Evolutionary conservation across 2,888 invertebrate genomes (phyloP).

Genomic region (Scrobipalpa atriplicella): DNA sequence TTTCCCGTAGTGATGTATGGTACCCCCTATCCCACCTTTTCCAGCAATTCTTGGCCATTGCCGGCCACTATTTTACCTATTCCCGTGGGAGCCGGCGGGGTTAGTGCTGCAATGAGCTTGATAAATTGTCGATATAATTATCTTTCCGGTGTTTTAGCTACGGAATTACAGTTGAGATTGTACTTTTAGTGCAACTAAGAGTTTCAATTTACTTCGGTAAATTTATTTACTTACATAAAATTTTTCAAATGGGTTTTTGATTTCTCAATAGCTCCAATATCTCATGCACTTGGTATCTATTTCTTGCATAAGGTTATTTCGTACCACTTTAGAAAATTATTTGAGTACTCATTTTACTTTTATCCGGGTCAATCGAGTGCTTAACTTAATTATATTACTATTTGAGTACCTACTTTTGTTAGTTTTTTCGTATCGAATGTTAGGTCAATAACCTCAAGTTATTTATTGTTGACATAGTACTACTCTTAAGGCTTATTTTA

Average conservation of each 20-base stretch:
- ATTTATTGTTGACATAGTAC: background rate
- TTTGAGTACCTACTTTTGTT: no score
- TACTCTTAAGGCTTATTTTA: background rate
- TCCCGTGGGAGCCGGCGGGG: conserved; percentile 35
- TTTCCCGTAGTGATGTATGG: conserved; percentile 48
- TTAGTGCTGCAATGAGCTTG: conserved; percentile 19
- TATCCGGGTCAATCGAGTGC: no score
- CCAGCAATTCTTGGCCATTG: conserved; percentile 31
- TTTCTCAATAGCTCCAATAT: no score
- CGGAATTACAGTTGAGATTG: background rate
- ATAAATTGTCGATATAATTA: conserved; percentile 20
- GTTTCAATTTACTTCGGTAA: background rate
- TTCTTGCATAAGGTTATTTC: no score
- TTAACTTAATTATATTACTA: no score
- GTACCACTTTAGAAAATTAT: no score
- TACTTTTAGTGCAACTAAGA: background rate
- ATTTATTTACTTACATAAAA: conserved; percentile 12
- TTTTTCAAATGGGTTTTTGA: no score
- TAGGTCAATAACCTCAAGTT: background rate
- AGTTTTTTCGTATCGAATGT: no score
- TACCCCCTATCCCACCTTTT: conserved; percentile 40
- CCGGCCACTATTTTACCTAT: conserved; percentile 41
- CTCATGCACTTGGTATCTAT: no score
- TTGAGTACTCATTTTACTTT: no score
- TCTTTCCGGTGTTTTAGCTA: conserved; percentile 9